A percentile compares a stretch with the other conserved stretches of the same genome.
Conservation (phyloP, 2,888 invertebrate genomes). For the Hyposoter didymator region DNA sequence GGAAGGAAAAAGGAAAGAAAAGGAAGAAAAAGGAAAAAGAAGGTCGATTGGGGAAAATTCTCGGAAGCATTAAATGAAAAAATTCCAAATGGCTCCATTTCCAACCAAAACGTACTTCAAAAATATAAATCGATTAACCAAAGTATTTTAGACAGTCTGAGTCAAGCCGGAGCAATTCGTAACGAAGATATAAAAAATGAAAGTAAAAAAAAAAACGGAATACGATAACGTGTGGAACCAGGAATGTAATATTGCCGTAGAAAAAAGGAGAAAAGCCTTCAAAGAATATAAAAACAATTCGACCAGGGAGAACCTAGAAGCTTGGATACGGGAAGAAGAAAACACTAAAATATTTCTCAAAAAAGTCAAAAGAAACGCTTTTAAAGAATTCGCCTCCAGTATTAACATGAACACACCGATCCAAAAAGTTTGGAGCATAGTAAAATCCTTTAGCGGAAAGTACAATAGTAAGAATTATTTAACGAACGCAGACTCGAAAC, state of each 20-base stretch:
- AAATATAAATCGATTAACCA: background rate
- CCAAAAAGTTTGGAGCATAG: constrained; percentile 31
- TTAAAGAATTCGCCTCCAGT: constrained; percentile 9
- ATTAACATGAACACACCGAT: constrained; percentile 15
- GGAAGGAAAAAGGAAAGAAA: no score
- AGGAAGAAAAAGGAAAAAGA: no score
- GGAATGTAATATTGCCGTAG: constrained; percentile 11
- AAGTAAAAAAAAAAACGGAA: background rate
- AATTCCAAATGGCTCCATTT: background rate
- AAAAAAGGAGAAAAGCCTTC: constrained; percentile 40
- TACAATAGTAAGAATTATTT: background rate
- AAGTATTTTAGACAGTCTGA: background rate
- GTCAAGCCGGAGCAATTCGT: background rate
- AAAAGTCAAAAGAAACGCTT: background rate
- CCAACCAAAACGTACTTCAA: background rate
- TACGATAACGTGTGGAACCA: constrained; percentile 37
- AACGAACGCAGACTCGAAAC: background rate
- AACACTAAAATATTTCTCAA: background rate
- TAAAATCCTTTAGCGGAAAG: background rate
- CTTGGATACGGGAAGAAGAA: constrained; percentile 9
- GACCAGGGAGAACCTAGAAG: background rate
- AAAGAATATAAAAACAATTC: background rate
- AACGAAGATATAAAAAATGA: background rate
- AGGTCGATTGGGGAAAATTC: background rate
- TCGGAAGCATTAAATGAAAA: background rate